Evolutionary conservation across 2,888 invertebrate genomes (phyloP), one percentile per base, ranked within the genome.

Genomic region (Scaptomyza tumidula): DNA sequence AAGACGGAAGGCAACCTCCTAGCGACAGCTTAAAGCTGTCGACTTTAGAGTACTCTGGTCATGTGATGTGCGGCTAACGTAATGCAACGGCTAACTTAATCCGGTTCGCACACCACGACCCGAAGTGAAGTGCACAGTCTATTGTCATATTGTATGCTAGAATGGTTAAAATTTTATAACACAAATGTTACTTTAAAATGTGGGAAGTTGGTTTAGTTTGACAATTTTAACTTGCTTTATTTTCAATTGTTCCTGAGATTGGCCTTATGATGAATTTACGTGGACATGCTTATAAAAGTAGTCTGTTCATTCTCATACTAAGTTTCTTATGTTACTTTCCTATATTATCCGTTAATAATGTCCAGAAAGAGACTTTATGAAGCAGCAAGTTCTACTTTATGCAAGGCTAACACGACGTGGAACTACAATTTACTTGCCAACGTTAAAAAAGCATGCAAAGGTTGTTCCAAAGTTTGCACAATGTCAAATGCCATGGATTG

Each of bases 11-110:
- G 66, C 46, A 29, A 43, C 58, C 44, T 14, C 33, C 62, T 6
- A 41, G 48, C 35, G 61, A 57, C 60, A 69, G 44, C 57, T 55
- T 58, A 37, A 48, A 53, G 41, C 55, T 45, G 53, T 56, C 78
- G 43, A 62, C 73, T 58, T 71, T 58, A 41, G 45, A 77, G 57
- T 60, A 72, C 72, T 74, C 73, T 65, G 73, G 74, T 73, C 67
- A 78, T 78, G 63, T 73, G 78, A 53, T 54, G 48, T 57, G n/a
- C 59, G 54, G 49, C 43, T 50, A 52, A 2, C 6, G 2, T 29
- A 29, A 6, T 29, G 29, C 29, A 29, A 29, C 67, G 45, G 46
- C 48, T 68, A n/a, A 19, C 19, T 19, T 19, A 19, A 19, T 61
- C 56, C 49, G 75, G 53, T 69, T 72, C 54, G 44, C 75, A 60